A percentile compares a stretch with the other conserved stretches of the same genome.
Conservation (phyloP, 2,888 invertebrate species). For the Agonopterix arenella region DNA sequence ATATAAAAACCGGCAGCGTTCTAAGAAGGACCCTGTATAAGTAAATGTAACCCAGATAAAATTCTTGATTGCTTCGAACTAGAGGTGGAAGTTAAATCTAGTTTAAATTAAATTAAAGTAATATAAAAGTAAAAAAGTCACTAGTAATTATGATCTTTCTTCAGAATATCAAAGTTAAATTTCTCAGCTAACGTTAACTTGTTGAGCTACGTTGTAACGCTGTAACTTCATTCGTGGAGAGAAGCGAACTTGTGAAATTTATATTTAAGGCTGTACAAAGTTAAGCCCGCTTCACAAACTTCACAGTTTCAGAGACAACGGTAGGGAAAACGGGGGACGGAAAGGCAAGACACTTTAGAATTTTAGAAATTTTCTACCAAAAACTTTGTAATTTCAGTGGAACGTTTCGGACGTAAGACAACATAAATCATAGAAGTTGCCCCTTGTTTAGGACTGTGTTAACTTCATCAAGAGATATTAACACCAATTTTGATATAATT, state of each 20-base stretch:
- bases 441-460: slow-evolving; percentile 35
- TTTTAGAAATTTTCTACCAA: slow-evolving; percentile 65
- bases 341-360: slow-evolving; percentile 56
- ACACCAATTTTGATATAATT: slow-evolving; percentile 12
- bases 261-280: slow-evolving; percentile 68
- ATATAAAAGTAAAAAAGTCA: no score
- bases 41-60: no score
- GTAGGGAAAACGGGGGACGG: slow-evolving; percentile 30
- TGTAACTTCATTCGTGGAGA: slow-evolving; percentile 53
- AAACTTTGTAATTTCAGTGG: slow-evolving; percentile 55
- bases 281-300: slow-evolving; percentile 58
- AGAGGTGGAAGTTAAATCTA: no score
- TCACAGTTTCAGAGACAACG: slow-evolving; percentile 39
- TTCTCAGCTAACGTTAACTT: slow-evolving; percentile 39
- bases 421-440: slow-evolving; percentile 58
- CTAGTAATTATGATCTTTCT: background rate
- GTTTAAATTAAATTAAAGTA: no score
- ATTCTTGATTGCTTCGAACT: no score
- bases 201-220: slow-evolving; percentile 34
- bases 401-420: slow-evolving; percentile 41
- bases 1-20: no score
- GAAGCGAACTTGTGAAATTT: slow-evolving; percentile 61
- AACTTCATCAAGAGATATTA: slow-evolving; percentile 23
- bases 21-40: no score
- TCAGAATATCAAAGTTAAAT: slow-evolving; percentile 39